phyloP scores from a whole-genome alignment of 2,888 invertebrate species.

The Cosmorhoe ocellata region DNA sequence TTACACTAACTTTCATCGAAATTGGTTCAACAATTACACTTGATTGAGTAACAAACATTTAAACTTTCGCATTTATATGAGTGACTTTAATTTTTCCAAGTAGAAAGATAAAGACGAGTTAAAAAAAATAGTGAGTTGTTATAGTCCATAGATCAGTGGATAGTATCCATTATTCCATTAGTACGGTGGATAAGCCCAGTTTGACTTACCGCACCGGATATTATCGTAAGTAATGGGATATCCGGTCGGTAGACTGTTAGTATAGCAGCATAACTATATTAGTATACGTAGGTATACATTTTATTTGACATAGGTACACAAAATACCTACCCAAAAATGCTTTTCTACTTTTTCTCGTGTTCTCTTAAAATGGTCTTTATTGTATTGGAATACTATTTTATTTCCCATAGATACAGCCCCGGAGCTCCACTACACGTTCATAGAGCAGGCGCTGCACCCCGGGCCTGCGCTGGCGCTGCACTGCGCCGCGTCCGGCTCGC shows the following conservation, averaged over 20 bases:
- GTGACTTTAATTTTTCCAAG: no score
- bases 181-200: constrained; percentile 43
- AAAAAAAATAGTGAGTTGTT: constrained; percentile 36
- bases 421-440: constrained; percentile 91
- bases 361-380: no score
- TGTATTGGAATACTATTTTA: neutral
- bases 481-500: constrained; percentile 93
- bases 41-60: no score
- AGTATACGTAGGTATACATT: no score
- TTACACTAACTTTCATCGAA: no score
- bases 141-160: constrained; percentile 42
- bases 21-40: no score
- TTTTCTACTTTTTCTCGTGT: no score
- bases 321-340: no score
- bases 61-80: no score
- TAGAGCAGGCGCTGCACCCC: constrained; percentile 87
- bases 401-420: constrained; percentile 87
- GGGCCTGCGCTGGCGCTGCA: constrained; percentile 88
- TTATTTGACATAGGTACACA: no score
- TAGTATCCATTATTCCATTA: constrained; percentile 49
- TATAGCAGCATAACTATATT: neutral
- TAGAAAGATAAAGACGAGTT: neutral
- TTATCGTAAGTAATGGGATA: constrained; percentile 13
- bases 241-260: neutral
- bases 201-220: constrained; percentile 39